Evolutionary conservation across 2,888 invertebrate genomes (phyloP).

Genomic region (Cylloceria caligata): DNA sequence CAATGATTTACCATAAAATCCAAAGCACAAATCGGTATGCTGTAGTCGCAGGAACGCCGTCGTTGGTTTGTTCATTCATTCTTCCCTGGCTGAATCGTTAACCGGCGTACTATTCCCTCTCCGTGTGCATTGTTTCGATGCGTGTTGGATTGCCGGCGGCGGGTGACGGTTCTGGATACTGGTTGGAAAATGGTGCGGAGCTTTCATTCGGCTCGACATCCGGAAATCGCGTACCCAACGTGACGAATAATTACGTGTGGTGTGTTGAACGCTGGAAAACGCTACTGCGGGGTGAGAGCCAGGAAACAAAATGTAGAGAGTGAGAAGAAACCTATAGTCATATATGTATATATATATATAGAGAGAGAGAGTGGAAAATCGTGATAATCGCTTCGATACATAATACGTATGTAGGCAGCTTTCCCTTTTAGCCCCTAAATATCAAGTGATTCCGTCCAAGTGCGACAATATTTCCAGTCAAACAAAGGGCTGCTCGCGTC

Average conservation of each 20-base stretch:
- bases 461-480: conserved; percentile 47
- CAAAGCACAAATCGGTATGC: conserved; percentile 13
- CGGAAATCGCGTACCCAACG: conserved; percentile 75
- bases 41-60: conserved; percentile 43
- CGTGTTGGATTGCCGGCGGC: conserved; percentile 46
- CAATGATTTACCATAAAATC: conserved; percentile 39
- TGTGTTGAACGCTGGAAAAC: conserved; percentile 34
- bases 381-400: conserved; percentile 31
- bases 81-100: conserved; percentile 74
- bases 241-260: conserved; percentile 75
- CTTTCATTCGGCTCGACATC: conserved; percentile 77
- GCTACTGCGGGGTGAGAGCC: conserved; percentile 7
- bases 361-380: conserved; percentile 20
- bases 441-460: conserved; percentile 32
- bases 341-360: neutral
- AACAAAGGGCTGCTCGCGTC: neutral
- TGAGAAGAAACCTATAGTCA: conserved; percentile 32
- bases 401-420: conserved; percentile 13
- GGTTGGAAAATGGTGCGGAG: conserved; percentile 62
- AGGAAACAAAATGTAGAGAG: conserved; percentile 13
- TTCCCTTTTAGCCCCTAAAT: conserved; percentile 52
- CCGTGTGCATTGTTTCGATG: conserved; percentile 73
- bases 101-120: conserved; percentile 74
- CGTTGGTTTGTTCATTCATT: conserved; percentile 64
- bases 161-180: conserved; percentile 13